Evolutionary conservation across 2,888 invertebrate genomes (phyloP).

Genomic region (Ischnus inquisitorius): DNA sequence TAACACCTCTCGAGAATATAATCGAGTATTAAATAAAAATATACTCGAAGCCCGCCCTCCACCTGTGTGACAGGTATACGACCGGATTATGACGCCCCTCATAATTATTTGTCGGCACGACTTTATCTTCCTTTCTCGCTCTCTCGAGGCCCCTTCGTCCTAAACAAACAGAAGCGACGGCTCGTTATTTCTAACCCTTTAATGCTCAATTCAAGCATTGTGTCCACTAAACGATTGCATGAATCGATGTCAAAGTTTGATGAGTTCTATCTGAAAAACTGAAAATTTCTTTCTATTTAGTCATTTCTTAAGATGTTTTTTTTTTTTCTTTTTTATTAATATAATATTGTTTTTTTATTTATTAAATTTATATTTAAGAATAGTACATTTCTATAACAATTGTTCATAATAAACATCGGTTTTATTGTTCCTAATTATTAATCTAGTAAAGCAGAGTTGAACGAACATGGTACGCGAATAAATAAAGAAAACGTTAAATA

Average conservation of each 20-base stretch:
- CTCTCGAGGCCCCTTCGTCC: constrained; percentile 29
- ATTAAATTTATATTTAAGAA: too few relatives aligned
- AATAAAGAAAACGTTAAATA: constrained; percentile 5
- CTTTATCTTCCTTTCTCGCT: background rate
- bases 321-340: too few relatives aligned
- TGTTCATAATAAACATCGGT: too few relatives aligned
- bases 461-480: too few relatives aligned
- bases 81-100: constrained; percentile 72
- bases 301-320: too few relatives aligned
- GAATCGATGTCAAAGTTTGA: too few relatives aligned
- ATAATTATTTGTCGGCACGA: constrained; percentile 63
- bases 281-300: too few relatives aligned
- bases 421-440: too few relatives aligned
- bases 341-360: too few relatives aligned
- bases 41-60: constrained; percentile 50
- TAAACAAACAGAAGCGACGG: constrained; percentile 66
- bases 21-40: constrained; percentile 63
- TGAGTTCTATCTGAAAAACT: too few relatives aligned
- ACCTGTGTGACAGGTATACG: constrained; percentile 70
- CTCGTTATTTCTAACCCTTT: constrained; percentile 49
- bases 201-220: constrained; percentile 29
- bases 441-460: too few relatives aligned
- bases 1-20: constrained; percentile 69
- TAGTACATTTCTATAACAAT: too few relatives aligned
- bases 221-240: constrained; percentile 44